Evolutionary conservation across 2,797 vertebrate genomes (phyloP).

Genomic region (Euphonia xanthogaster): DNA sequence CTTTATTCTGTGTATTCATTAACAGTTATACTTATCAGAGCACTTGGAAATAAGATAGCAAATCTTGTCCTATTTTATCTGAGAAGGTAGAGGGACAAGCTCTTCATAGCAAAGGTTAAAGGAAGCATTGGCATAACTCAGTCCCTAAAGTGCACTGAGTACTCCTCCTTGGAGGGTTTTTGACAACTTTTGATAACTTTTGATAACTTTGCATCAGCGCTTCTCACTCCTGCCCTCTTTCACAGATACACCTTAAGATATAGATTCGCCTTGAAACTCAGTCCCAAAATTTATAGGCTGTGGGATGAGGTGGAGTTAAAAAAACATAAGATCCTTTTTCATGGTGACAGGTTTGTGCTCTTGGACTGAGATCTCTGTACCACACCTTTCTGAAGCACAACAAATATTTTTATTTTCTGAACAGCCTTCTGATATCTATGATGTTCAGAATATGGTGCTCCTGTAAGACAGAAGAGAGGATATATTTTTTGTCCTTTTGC

Average conservation of each 20-base stretch:
- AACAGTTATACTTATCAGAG: neutral
- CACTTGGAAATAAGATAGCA: neutral
- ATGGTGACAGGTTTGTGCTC: neutral
- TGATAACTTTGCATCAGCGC: neutral
- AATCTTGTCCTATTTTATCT: neutral
- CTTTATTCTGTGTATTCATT: neutral
- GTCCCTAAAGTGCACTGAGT: neutral
- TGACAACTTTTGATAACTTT: neutral
- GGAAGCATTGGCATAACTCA: neutral
- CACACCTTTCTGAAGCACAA: neutral
- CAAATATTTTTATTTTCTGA: neutral
- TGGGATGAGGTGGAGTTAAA: neutral
- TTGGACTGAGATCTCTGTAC: neutral
- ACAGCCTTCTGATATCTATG: neutral
- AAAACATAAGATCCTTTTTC: neutral
- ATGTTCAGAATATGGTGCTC: neutral
- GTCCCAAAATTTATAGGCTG: neutral
- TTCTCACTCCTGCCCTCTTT: neutral
- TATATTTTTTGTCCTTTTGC: neutral
- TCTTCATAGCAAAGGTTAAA: neutral
- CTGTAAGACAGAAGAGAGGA: neutral
- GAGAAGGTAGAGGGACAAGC: neutral
- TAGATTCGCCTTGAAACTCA: neutral
- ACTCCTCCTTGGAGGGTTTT: neutral
- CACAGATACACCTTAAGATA: neutral